Evolutionary conservation across 1,140 invertebrate genomes (phyloP).

Genomic region (Sesamia nonagrioides): DNA sequence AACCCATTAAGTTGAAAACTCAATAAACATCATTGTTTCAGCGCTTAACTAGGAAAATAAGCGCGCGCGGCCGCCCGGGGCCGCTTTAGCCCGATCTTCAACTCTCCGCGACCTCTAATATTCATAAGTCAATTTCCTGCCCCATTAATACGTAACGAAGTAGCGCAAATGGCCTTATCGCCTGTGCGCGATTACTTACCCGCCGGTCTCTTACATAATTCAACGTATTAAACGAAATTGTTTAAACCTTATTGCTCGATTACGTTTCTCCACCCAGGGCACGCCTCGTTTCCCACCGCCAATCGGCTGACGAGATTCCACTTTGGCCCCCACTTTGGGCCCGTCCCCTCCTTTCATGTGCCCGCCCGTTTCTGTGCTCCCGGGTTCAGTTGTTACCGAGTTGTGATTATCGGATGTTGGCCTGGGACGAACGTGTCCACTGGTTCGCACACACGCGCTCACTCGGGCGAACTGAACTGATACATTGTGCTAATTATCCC

Average conservation of each 20-base stretch:
- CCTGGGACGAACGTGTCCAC: conserved; percentile 61
- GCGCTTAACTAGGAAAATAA: conserved; percentile 85
- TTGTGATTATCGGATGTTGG: conserved; percentile 70
- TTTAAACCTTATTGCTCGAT: conserved; percentile 88
- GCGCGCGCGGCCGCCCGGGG: conserved; percentile 74
- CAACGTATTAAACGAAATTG: conserved; percentile 88
- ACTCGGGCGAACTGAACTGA: conserved; percentile 55
- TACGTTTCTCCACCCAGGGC: conserved; percentile 82
- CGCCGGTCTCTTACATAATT: conserved; percentile 87
- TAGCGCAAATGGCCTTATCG: conserved; percentile 87
- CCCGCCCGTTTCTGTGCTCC: conserved; percentile 67
- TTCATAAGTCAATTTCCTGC: conserved; percentile 88
- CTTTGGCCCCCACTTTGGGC: conserved; percentile 58
- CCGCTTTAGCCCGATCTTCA: conserved; percentile 83
- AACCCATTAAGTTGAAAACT: conserved; percentile 83
- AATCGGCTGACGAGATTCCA: conserved; percentile 68
- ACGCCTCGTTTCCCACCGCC: conserved; percentile 80
- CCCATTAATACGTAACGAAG: conserved; percentile 88
- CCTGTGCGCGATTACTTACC: conserved; percentile 87
- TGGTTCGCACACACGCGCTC: conserved; percentile 59
- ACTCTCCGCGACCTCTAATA: conserved; percentile 83
- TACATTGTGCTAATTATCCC: conserved; percentile 8
- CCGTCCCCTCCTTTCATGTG: conserved; percentile 57
- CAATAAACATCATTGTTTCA: conserved; percentile 85
- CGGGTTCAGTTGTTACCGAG: conserved; percentile 62